Base-by-base conservation (phyloP, 2,888 invertebrate genomes). In the Lochmaea capreae region DNA sequence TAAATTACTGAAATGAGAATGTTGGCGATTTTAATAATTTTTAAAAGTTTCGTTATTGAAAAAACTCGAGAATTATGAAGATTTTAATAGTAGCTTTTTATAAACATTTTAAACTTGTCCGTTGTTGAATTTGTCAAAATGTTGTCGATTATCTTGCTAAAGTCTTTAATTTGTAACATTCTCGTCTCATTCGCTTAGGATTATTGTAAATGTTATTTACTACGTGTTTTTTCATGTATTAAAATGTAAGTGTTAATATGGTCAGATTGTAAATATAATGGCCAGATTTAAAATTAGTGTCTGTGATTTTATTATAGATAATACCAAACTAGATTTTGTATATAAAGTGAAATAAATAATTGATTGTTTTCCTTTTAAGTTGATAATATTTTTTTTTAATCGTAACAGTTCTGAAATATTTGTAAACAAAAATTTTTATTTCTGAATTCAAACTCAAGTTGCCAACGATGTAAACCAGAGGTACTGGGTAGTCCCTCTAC, bases 271-370 rank as follows among this genome's bases (percentile, higher is more conserved):
- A 83, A 73, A 83, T 83, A 82, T 77, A 79, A 83, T 81, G 85
- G 85, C 85, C 85, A 85, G 85, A 84, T 83, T 82, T 83, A 83
- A 63, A 83, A 81, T 86, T 86, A 85, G 85, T 86, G 85, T 86
- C 87, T 87, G 87, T 87, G 87, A 87, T 87, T 86, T 86, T 84
- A 84, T 84, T 85, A 85, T 83, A 83, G 69, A 74, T 70, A 59
- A 83, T 83, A 83, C 83, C 83, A 86, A 84, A 84, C 81, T 81
- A 79, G 75, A 80, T 83, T 83, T 80, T 82, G 82, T 83, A 81
- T 67, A 81, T 81, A 78, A 78, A 81, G 82, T 81, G 81, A 26
- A 58, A 22, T 18, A 22, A 58, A 9, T 18, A 22, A 26, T 18
- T 22, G 57, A 58, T 26, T 18, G 18, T 58, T 58, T 58, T 58